Conservation (phyloP, 1,140 invertebrate genomes). For the Zaprionus vittiger region DNA sequence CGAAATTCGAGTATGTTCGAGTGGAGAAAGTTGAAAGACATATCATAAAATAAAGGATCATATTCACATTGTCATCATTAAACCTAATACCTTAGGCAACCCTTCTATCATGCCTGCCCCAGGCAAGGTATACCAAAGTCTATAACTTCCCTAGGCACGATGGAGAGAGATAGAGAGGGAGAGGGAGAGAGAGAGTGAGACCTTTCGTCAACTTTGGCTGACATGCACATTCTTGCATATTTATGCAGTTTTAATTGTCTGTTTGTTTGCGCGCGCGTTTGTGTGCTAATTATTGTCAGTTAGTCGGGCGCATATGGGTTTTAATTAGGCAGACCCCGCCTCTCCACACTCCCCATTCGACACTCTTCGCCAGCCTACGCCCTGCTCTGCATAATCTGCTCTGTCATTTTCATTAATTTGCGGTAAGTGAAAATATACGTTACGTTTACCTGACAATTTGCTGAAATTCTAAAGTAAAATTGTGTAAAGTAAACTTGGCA, state of each 20-base stretch:
- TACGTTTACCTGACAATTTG: background rate
- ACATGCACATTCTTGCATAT: constrained; percentile 76
- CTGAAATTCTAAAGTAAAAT: background rate
- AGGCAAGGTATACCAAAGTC: background rate
- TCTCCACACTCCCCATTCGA: background rate
- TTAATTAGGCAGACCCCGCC: constrained; percentile 56
- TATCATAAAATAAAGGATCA: too few species aligned
- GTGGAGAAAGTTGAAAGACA: too few species aligned
- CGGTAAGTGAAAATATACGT: constrained; percentile 19
- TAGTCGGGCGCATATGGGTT: constrained; percentile 70
- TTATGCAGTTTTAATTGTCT: constrained; percentile 80
- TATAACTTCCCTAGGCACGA: background rate
- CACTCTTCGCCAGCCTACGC: background rate
- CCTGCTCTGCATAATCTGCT: background rate
- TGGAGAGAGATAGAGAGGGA: background rate
- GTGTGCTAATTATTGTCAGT: constrained; percentile 80
- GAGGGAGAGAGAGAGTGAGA: constrained; percentile 17
- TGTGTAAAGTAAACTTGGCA: background rate
- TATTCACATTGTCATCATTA: too few species aligned
- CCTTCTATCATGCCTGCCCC: too few species aligned
- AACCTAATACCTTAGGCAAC: background rate
- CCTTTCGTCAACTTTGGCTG: constrained; percentile 55
- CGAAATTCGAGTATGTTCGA: background rate
- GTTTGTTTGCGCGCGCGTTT: constrained; percentile 64
- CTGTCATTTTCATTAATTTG: constrained; percentile 10